Evolutionary conservation across 2,797 vertebrate genomes (phyloP).

Genomic region (Telmatherina bonti): DNA sequence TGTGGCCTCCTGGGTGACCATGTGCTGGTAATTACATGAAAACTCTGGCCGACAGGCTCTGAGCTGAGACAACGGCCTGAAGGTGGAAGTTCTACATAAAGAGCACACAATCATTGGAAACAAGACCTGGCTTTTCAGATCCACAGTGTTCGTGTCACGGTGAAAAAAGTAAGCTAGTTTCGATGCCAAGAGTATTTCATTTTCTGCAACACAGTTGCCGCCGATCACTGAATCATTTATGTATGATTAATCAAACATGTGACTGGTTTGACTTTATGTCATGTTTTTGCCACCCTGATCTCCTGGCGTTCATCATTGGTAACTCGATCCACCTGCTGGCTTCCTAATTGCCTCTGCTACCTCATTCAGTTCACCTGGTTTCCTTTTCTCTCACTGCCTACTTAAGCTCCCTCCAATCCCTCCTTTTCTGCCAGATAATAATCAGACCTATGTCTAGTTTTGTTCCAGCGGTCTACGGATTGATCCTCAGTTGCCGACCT

Average conservation of each 20-base stretch:
- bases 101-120: not conserved
- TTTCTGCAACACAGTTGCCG: not conserved
- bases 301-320: too few relatives aligned
- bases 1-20: constrained; percentile 53
- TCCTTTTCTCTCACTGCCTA: too few relatives aligned
- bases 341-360: too few relatives aligned
- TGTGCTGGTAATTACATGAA: constrained; percentile 66
- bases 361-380: too few relatives aligned
- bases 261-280: not conserved
- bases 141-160: not conserved
- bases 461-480: too few relatives aligned
- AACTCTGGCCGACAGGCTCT: constrained; percentile 37
- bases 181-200: not conserved
- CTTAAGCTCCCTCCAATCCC: too few relatives aligned
- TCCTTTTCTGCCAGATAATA: too few relatives aligned
- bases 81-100: constrained; percentile 11
- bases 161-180: not conserved
- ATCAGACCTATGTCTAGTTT: too few relatives aligned
- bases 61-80: constrained; percentile 45
- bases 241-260: not conserved
- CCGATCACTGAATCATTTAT: constrained; percentile 1
- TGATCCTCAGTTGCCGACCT: too few relatives aligned
- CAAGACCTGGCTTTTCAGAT: constrained; percentile 8
- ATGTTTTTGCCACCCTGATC: too few relatives aligned
- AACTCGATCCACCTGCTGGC: too few relatives aligned